Base-by-base conservation (phyloP, 2,113 vertebrate species). In the Coptodon bakossiorum region DNA sequence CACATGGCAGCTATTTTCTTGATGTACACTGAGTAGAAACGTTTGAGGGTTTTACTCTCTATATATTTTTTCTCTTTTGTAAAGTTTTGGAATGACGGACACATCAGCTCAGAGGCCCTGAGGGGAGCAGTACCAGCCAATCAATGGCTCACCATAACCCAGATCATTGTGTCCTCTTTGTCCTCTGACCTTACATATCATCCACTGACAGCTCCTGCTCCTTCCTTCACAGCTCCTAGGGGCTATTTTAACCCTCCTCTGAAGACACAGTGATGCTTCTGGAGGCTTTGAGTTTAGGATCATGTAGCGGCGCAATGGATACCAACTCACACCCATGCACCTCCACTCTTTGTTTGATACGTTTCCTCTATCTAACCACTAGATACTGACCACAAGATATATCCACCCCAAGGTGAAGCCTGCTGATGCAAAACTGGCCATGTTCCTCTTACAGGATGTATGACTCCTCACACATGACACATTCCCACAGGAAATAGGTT, bases 101-200 rank as follows among this genome's bases (percentile, higher is more conserved):
- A 85, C 81, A 88, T 93, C 90, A 38, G 17, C 83, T 89, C 22
- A 57, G 84, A 3, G 3, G 81, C 78, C 90, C 84, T 1, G 56
- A 83, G 88, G 86, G 88, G 82, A n/a, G 9, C 53, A 19, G 53
- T 43, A 54, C 31, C 31, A 71, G 52, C 61, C 83, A 17, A 85
- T 88, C 71, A 54, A 92, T 93, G 88, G 92, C 92, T 94, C 87
- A 27, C 80, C 80, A 4, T 52, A 29, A 12, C 81, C 78, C 82
- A 43, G 31, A 87, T 90, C 86, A 66, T 63, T 66, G 61, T 86
- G 84, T 84, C 86, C 83, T 29, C 54, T 73, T 59, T 9, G 24
- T 9, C 87, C 91, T 90, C 27, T 93, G 89, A 93, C 94, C 92
- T 88, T 89, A 84, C 71, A 40, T 6, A 52, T 93, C 80, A 88